Percentiles rank a stretch among this genome's conserved stretches.
Evolutionary conservation across 2,888 invertebrate species (phyloP).

Genomic region (Drosophila nr. perissopoda): DNA sequence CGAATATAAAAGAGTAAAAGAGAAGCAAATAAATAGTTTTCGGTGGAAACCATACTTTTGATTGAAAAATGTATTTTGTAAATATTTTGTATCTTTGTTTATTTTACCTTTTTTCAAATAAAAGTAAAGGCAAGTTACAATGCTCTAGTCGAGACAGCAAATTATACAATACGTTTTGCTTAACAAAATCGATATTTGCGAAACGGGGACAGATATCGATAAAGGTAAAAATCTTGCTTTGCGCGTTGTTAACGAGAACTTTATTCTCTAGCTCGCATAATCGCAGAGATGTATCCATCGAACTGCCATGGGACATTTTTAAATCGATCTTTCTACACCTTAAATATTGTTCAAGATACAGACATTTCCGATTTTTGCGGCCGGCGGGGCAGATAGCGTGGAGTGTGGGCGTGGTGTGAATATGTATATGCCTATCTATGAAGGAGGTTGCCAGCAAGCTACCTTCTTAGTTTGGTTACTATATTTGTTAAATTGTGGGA

Average conservation of each 20-base stretch:
- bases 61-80: neutral
- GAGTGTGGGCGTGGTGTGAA: neutral
- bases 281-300: neutral
- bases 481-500: neutral
- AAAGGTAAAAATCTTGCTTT: neutral
- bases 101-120: neutral
- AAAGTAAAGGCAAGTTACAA: too few relatives aligned
- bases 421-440: neutral
- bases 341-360: neutral
- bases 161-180: neutral
- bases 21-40: neutral
- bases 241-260: neutral
- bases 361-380: neutral
- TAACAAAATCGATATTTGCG: neutral
- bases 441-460: neutral
- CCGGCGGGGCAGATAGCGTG: neutral
- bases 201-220: neutral
- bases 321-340: neutral
- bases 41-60: conserved; percentile 3
- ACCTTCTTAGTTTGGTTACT: neutral
- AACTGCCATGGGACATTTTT: neutral
- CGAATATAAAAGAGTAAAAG: neutral
- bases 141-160: too few relatives aligned
- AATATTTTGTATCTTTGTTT: neutral
- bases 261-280: neutral